phyloP scores from a whole-genome alignment of 2,113 vertebrate genomes.

The Chaetura pelagica region DNA sequence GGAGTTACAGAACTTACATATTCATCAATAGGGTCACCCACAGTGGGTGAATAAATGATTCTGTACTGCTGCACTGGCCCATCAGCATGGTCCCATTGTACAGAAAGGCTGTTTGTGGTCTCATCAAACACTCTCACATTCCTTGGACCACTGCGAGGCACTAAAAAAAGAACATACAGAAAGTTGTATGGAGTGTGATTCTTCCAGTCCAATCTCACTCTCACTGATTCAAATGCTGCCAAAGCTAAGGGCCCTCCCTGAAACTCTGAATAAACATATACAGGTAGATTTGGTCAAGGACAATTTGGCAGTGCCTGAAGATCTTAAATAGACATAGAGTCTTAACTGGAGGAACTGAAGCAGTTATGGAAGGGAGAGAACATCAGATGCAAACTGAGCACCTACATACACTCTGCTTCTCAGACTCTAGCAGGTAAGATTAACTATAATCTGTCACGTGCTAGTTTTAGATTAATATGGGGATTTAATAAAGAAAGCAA shows the following conservation, averaged over 20 bases:
- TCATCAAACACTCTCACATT: conserved; percentile 91
- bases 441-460: not conserved
- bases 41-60: conserved; percentile 88
- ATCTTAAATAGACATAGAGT: not conserved
- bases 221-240: not conserved
- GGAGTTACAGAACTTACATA: conserved; percentile 82
- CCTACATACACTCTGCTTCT: not conserved
- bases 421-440: not conserved
- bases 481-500: not conserved
- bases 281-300: not conserved
- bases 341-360: not conserved
- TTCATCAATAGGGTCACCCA: conserved; percentile 92
- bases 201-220: not conserved
- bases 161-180: conserved; percentile 71
- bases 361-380: not conserved
- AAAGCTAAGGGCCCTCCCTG: not conserved
- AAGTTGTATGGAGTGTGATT: not conserved
- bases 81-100: conserved; percentile 95
- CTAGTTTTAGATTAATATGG: not conserved
- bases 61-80: conserved; percentile 93
- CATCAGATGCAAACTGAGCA: not conserved
- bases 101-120: conserved; percentile 91
- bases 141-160: conserved; percentile 89
- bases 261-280: not conserved
- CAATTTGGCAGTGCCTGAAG: not conserved